These are phyloP conservation scores for Chelonia mydas DNA, from an alignment of 2,797 vertebrate genomes.

Conservation along the genomic window DNA sequence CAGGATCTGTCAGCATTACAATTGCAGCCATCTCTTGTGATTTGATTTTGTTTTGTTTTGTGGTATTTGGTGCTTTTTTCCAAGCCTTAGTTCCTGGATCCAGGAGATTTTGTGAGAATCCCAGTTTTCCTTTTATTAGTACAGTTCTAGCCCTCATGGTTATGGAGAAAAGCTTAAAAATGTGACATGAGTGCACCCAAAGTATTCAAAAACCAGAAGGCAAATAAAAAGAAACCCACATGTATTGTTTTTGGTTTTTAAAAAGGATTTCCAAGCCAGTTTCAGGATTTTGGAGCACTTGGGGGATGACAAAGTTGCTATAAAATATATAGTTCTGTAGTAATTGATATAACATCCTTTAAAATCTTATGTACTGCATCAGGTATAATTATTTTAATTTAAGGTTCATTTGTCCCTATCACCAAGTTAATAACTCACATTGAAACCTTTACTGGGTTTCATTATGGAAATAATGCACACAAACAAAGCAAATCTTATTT, in stretches of 20 bases:
- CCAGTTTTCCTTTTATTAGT: not conserved
- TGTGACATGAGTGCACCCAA: not conserved
- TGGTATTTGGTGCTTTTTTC: not conserved
- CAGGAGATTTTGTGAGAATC: not conserved
- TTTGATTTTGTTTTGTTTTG: not conserved
- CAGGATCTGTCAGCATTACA: too few species aligned
- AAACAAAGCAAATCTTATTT: not conserved
- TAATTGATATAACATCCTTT: constrained; percentile 26
- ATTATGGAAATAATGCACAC: constrained; percentile 23
- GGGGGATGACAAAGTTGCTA: not conserved
- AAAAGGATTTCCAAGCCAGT: not conserved
- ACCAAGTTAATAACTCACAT: not conserved
- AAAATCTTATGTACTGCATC: constrained; percentile 24
- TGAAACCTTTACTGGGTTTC: constrained; percentile 50
- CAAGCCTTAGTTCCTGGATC: not conserved
- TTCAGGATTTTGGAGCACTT: not conserved
- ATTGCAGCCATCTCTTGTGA: not conserved
- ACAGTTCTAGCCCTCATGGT: not conserved
- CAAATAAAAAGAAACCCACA: not conserved
- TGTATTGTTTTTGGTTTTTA: not conserved
- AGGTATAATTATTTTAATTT: constrained; percentile 38
- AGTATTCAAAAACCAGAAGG: not conserved
- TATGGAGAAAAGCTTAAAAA: not conserved
- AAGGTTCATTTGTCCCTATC: constrained; percentile 5
- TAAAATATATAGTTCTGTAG: not conserved